Evolutionary conservation across 2,113 vertebrate species (phyloP).

Genomic region (Salvator merianae): DNA sequence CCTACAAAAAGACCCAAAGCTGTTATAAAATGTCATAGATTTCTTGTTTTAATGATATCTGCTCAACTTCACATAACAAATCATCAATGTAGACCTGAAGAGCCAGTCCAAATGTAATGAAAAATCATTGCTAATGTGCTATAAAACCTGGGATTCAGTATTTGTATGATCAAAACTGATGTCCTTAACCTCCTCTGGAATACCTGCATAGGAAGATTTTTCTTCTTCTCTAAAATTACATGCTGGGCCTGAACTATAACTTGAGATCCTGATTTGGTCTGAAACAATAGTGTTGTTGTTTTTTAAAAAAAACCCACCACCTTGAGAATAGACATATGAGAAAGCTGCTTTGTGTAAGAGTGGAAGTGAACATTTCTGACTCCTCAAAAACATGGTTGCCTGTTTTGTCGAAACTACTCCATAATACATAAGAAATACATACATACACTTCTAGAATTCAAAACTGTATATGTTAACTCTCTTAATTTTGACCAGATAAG

Average conservation of each 20-base stretch:
- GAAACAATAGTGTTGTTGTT: background rate
- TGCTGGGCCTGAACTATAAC: background rate
- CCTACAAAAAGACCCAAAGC: slow-evolving; percentile 67
- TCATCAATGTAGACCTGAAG: background rate
- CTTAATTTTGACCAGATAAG: too few species aligned
- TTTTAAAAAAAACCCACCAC: background rate
- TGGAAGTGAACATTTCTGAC: background rate
- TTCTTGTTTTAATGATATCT: background rate
- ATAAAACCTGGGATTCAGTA: background rate
- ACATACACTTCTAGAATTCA: too few species aligned
- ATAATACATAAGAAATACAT: too few species aligned
- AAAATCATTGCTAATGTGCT: background rate
- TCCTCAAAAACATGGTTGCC: background rate
- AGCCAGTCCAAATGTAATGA: background rate
- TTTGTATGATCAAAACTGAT: background rate
- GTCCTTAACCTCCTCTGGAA: background rate
- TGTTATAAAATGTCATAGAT: background rate
- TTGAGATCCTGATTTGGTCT: background rate
- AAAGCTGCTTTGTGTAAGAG: background rate
- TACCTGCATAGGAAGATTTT: background rate
- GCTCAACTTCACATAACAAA: background rate
- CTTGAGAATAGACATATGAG: background rate
- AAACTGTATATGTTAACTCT: background rate
- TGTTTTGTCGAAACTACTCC: background rate
- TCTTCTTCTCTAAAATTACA: background rate